Evolutionary conservation across 2,797 vertebrate species (phyloP), one percentile per base, ranked within the genome.

Genomic region (Bufotes viridis): DNA sequence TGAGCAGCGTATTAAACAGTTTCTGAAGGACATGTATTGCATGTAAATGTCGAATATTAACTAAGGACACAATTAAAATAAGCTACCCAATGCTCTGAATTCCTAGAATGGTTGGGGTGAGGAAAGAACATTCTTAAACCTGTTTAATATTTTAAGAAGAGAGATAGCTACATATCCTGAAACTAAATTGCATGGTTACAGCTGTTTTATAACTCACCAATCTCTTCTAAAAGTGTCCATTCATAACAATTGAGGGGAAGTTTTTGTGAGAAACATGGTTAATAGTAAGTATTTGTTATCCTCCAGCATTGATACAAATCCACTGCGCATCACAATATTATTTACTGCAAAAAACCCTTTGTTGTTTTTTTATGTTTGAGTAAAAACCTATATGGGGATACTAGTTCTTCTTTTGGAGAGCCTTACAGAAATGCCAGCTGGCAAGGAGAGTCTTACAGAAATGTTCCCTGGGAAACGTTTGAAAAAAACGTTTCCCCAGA

Each of bases 11-110:
- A 65, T 78, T 85, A 55, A 81, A 63, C 81, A 67, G 84, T 60
- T 78, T 63, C 55, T 42, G 57, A 9, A 24, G 69, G 60, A 61
- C 82, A 74, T 78, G 84, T 51, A 85, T n/a, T 55, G 63, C 74
- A 85, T 78, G 74, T 53, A 42, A 78, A 85, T 76, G 83, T 4
- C 22, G 74, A 85, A 85, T 53, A 78, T 78, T 78, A 85, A 85
- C 20, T 29, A 78, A 65, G 74, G 14, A 58, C 20, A 60, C 42
- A 78, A 85, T 76, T 67, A 65, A 53, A 60, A 53, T 78, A 65
- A 78, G 53, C 82, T 63, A 24, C 22, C 34, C 58, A 65, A 29
- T 85, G 34, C 34, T 34, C 49, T 26, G 60, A 85, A 65, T 78
- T 78, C 60, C 26, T 78, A 51, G 12, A 74, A 49, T 61, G 83